These are phyloP conservation scores for Lasioglossum albipes DNA, from an alignment of 1,140 invertebrate species.

Conservation along the genomic window DNA sequence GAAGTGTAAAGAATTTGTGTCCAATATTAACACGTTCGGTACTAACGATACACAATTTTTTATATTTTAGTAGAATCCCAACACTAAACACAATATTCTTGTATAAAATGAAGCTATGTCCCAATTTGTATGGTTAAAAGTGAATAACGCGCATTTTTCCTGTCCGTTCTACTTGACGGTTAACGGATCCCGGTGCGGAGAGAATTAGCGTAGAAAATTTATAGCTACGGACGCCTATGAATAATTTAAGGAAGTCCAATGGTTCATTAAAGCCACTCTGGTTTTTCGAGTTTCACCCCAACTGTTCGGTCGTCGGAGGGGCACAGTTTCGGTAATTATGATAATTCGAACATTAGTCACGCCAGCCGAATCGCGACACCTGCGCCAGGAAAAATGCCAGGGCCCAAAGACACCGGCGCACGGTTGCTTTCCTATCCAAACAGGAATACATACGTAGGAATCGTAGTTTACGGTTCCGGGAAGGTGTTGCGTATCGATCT, in stretches of 20 bases:
- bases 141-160: conserved; percentile 35
- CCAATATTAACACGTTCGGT: too few relatives aligned
- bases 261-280: conserved; percentile 10
- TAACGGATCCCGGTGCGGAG: too few relatives aligned
- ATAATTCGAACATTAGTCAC: conserved; percentile 7
- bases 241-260: conserved; percentile 19
- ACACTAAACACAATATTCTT: too few relatives aligned
- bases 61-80: too few relatives aligned
- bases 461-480: conserved; percentile 40
- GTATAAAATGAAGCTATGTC: too few relatives aligned
- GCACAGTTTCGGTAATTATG: background rate
- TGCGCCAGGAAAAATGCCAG: background rate
- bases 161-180: background rate
- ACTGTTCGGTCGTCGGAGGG: background rate
- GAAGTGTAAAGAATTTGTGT: too few relatives aligned
- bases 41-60: too few relatives aligned
- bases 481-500: conserved; percentile 29
- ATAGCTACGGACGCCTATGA: conserved; percentile 17
- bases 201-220: conserved; percentile 37
- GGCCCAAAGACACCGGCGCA: too few relatives aligned
- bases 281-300: background rate
- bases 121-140: too few relatives aligned
- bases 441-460: conserved; percentile 24
- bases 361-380: background rate
- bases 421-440: conserved; percentile 30